A percentile compares a stretch with the other conserved stretches of the same genome.
phyloP scores from a whole-genome alignment of 2,888 invertebrate species.

The Metacarcinus magister region DNA sequence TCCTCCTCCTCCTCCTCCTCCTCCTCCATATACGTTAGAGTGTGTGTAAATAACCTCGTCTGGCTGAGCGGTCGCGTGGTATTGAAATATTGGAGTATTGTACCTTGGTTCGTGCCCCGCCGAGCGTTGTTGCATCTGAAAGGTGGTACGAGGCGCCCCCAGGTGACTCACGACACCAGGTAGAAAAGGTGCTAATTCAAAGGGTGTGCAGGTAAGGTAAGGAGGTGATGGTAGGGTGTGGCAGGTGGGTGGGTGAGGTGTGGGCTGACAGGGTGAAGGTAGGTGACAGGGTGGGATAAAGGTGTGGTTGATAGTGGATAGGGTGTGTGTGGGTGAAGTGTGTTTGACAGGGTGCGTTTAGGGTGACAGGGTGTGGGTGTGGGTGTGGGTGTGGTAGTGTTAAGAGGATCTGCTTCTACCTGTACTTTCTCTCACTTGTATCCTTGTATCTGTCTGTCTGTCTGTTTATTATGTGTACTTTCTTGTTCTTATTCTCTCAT shows the following conservation, averaged over 20 bases:
- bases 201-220: not conserved
- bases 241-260: not conserved
- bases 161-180: not conserved
- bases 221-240: not conserved
- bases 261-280: not conserved
- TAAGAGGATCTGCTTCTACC: not conserved
- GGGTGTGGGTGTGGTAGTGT: not conserved
- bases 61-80: not conserved
- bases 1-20: not conserved
- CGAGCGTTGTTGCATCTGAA: not conserved
- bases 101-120: not conserved
- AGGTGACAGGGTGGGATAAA: not conserved
- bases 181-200: not conserved
- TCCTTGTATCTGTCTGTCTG: too few species aligned
- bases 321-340: not conserved
- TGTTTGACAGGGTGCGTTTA: not conserved
- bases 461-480: too few species aligned
- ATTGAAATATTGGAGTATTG: conserved; percentile 48
- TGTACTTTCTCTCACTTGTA: not conserved
- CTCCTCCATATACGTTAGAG: not conserved
- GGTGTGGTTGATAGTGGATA: not conserved
- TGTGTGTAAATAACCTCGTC: conserved; percentile 42
- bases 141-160: not conserved
- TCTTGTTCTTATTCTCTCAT: too few species aligned
- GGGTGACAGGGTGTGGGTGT: not conserved